phyloP scores from a whole-genome alignment of 2,113 vertebrate species.

The Aptenodytes patagonicus region DNA sequence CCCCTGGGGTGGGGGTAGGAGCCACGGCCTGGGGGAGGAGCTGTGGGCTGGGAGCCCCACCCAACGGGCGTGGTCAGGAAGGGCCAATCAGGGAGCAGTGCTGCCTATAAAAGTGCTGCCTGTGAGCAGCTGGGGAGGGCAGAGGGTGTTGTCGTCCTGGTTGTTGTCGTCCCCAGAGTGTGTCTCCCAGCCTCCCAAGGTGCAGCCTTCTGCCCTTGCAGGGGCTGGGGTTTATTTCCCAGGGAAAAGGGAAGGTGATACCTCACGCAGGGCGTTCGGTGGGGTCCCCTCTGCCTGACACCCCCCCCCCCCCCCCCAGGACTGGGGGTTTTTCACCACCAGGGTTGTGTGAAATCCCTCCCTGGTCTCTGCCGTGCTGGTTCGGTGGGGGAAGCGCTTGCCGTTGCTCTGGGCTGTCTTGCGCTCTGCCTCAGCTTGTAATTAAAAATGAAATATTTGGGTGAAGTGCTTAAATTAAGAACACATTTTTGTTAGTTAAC shows the following conservation, averaged over 20 bases:
- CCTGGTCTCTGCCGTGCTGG: background rate
- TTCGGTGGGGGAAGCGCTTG: fast-evolving
- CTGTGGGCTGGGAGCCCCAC: too few relatives aligned
- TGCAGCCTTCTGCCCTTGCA: fast-evolving
- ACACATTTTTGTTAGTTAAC: background rate
- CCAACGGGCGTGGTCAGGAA: background rate
- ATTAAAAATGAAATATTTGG: conserved; percentile 9
- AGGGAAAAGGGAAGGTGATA: background rate
- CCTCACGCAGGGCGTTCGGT: too few relatives aligned
- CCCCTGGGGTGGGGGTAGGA: background rate
- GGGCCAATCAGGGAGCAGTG: background rate
- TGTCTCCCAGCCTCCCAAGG: background rate
- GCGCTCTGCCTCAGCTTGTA: fast-evolving
- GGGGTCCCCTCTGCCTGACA: background rate
- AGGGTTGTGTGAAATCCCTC: background rate
- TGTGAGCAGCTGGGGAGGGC: too few relatives aligned
- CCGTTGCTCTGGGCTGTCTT: background rate
- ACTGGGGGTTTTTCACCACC: background rate
- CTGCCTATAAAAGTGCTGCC: background rate
- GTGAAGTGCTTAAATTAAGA: background rate
- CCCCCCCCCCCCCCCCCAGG: fast-evolving
- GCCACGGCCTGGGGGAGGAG: background rate
- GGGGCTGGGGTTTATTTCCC: background rate
- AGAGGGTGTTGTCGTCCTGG: background rate
- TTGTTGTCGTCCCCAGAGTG: fast-evolving